phyloP scores from a whole-genome alignment of 2,888 invertebrate species.

The Drosophila sordidula region DNA sequence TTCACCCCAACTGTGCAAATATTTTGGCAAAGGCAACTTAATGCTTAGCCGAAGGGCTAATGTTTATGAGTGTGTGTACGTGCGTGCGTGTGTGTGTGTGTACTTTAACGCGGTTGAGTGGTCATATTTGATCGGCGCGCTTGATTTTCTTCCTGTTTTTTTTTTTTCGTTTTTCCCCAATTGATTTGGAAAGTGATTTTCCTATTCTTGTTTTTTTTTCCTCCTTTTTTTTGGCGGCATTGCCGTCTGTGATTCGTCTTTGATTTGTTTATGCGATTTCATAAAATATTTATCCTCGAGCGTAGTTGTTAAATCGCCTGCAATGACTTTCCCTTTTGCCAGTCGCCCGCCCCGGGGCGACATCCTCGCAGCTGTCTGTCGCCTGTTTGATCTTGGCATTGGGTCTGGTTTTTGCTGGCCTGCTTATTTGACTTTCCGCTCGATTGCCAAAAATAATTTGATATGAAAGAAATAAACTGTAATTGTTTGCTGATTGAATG shows the following conservation, averaged over 20 bases:
- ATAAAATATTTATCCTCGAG: slow-evolving; percentile 82
- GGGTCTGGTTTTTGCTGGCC: slow-evolving; percentile 9
- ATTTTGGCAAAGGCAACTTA: slow-evolving; percentile 67
- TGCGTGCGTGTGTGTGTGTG: slow-evolving; percentile 32
- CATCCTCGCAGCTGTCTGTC: slow-evolving; percentile 39
- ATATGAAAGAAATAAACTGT: slow-evolving; percentile 78
- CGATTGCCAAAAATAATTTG: slow-evolving; percentile 82
- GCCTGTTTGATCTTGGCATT: slow-evolving; percentile 68
- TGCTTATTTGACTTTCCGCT: slow-evolving; percentile 78
- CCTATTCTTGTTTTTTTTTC: slow-evolving; percentile 25
- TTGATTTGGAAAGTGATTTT: slow-evolving; percentile 68
- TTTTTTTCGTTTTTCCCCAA: slow-evolving; percentile 28
- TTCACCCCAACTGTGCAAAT: slow-evolving; percentile 62
- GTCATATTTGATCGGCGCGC: slow-evolving; percentile 78
- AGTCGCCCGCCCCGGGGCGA: slow-evolving; percentile 30
- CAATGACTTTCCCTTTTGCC: slow-evolving; percentile 76
- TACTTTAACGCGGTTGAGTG: slow-evolving; percentile 76
- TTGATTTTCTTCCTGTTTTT: slow-evolving; percentile 54
- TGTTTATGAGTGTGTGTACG: slow-evolving; percentile 46
- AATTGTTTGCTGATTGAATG: slow-evolving; percentile 82
- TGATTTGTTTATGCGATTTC: slow-evolving; percentile 82
- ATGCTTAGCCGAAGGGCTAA: slow-evolving; percentile 68
- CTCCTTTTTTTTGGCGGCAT: neutral
- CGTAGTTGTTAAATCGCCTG: slow-evolving; percentile 83
- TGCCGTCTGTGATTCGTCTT: slow-evolving; percentile 74